These are phyloP conservation scores for Mandrillus leucophaeus DNA, from an alignment of 2,113 vertebrate genomes.

Conservation along the genomic window DNA sequence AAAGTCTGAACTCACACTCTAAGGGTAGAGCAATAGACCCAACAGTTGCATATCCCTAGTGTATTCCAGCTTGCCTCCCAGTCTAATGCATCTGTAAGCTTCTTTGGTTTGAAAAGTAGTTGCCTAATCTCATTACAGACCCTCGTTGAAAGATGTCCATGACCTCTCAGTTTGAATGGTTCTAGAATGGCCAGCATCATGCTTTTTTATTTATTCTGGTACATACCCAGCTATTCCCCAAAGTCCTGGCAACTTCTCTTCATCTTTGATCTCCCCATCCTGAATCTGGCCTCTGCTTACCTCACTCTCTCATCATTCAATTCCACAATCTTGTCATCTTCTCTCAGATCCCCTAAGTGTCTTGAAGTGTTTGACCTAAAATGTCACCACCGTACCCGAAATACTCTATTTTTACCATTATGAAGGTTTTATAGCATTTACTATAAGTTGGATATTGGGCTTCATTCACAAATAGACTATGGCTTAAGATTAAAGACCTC, in stretches of 20 bases:
- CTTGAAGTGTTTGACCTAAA: not conserved
- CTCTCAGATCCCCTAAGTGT: not conserved
- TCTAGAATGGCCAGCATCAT: not conserved
- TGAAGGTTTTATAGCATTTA: not conserved
- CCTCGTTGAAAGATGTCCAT: conserved; percentile 29
- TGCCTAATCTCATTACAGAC: conserved; percentile 48
- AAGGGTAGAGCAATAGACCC: not conserved
- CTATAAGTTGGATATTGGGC: not conserved
- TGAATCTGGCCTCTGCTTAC: not conserved
- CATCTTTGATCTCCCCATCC: conserved; percentile 18
- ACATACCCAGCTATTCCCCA: not conserved
- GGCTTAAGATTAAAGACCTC: not conserved
- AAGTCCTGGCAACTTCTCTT: not conserved
- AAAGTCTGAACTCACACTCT: not conserved
- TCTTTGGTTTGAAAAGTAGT: conserved; percentile 46
- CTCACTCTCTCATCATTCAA: not conserved
- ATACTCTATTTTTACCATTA: not conserved
- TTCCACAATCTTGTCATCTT: not conserved
- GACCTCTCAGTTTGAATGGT: conserved; percentile 20
- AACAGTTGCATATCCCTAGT: not conserved
- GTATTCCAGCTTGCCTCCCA: not conserved
- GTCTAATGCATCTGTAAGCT: not conserved
- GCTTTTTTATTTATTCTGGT: not conserved
- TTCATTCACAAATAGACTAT: not conserved
- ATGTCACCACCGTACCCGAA: not conserved